Conservation (phyloP, 2,888 invertebrate species). For the Hypercompe scribonia region DNA sequence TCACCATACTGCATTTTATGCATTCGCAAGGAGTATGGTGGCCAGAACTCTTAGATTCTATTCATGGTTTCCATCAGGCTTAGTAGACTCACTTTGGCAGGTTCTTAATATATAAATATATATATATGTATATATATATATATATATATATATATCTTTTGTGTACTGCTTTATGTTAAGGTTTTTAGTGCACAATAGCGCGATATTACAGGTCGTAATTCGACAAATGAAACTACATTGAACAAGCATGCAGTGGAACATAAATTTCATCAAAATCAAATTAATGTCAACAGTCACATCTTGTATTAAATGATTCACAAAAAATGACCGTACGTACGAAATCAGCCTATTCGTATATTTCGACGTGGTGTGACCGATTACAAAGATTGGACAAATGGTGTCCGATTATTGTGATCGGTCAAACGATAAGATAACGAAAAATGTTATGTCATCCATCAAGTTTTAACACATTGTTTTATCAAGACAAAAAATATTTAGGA, state of each 20-base stretch:
- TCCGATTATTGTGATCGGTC: not conserved
- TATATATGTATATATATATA: no score
- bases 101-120: no score
- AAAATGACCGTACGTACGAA: not conserved
- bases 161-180: no score
- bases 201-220: no score
- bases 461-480: not conserved
- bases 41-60: no score
- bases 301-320: not conserved
- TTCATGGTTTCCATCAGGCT: no score
- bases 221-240: no score
- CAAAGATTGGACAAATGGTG: not conserved
- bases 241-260: not conserved
- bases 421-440: conserved; percentile 1
- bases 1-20: no score
- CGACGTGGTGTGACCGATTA: not conserved
- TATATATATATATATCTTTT: no score
- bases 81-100: no score
- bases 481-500: not conserved
- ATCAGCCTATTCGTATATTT: not conserved
- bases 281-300: not conserved
- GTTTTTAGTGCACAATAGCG: no score
- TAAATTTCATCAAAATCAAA: not conserved
- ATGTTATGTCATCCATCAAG: not conserved
- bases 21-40: no score